These are phyloP conservation scores for Moxostoma hubbsi DNA, from an alignment of 2,797 vertebrate species.

Conservation along the genomic window DNA sequence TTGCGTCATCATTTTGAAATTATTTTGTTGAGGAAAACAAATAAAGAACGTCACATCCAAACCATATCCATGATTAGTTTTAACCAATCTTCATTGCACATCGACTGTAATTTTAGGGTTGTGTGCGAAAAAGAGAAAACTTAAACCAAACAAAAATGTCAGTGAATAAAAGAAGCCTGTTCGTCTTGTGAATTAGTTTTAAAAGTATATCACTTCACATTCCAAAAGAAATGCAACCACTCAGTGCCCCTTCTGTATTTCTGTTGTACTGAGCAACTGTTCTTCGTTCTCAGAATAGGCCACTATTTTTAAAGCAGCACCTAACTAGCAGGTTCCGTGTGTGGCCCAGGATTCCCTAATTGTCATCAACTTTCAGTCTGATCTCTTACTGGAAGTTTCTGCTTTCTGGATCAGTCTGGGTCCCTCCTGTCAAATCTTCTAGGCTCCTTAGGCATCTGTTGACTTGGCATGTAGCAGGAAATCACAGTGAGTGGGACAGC, in stretches of 20 bases:
- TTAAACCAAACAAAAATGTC: too few relatives aligned
- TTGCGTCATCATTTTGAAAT: too few relatives aligned
- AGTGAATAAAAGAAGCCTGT: too few relatives aligned
- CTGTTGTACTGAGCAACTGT: background rate
- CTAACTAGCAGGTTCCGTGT: conserved; percentile 20
- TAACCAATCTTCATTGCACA: too few relatives aligned
- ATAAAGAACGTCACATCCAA: too few relatives aligned
- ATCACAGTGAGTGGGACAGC: background rate
- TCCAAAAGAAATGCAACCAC: background rate
- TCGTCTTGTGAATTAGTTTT: background rate
- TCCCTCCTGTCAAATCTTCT: conserved; percentile 44
- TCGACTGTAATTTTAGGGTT: too few relatives aligned
- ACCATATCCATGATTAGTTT: too few relatives aligned
- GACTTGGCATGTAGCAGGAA: conserved; percentile 34
- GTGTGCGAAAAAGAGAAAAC: too few relatives aligned
- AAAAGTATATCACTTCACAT: background rate
- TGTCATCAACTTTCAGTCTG: conserved; percentile 43
- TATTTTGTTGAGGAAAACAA: too few relatives aligned
- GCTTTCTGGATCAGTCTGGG: conserved; percentile 13
- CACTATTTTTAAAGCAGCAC: conserved; percentile 29
- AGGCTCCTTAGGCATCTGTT: conserved; percentile 57
- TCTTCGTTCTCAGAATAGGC: background rate
- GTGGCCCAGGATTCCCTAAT: conserved; percentile 54
- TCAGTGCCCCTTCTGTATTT: background rate
- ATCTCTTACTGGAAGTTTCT: conserved; percentile 18